A percentile compares a stretch with the other conserved stretches of the same genome.
These are phyloP conservation scores for Platycheirus albimanus DNA, from an alignment of 2,888 invertebrate species.

Conservation along the genomic window DNA sequence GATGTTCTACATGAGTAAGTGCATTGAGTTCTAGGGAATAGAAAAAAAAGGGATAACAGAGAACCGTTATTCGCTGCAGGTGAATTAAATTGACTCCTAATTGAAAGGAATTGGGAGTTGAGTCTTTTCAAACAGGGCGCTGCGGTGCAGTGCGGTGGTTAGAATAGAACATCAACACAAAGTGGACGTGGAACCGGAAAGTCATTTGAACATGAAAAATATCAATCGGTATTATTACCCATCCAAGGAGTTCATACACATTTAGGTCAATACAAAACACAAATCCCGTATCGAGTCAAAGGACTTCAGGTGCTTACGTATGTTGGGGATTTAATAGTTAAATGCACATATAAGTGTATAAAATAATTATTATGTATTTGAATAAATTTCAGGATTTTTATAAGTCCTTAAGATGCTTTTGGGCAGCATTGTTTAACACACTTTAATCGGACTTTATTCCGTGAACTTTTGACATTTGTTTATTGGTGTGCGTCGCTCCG, in stretches of 20 bases:
- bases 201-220: slow-evolving; percentile 50
- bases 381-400: too few relatives aligned
- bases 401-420: too few relatives aligned
- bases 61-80: slow-evolving; percentile 50
- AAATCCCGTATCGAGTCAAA: slow-evolving; percentile 27
- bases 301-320: slow-evolving; percentile 16
- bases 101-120: slow-evolving; percentile 34
- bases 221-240: slow-evolving; percentile 30
- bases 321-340: slow-evolving; percentile 20
- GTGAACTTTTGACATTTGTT: too few relatives aligned
- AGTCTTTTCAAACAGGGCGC: too few relatives aligned
- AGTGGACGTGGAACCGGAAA: slow-evolving; percentile 40
- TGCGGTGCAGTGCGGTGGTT: background rate
- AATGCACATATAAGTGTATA: too few relatives aligned
- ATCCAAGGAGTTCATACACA: slow-evolving; percentile 17
- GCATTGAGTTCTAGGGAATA: slow-evolving; percentile 32
- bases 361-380: too few relatives aligned
- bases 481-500: too few relatives aligned
- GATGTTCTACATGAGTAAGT: slow-evolving; percentile 59
- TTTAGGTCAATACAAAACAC: slow-evolving; percentile 30
- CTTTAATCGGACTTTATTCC: too few relatives aligned
- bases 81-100: slow-evolving; percentile 61
- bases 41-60: slow-evolving; percentile 2
- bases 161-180: slow-evolving; percentile 15
- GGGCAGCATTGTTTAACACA: too few relatives aligned